Base-by-base conservation (phyloP, 2,113 vertebrate genomes). In the human region DNA sequence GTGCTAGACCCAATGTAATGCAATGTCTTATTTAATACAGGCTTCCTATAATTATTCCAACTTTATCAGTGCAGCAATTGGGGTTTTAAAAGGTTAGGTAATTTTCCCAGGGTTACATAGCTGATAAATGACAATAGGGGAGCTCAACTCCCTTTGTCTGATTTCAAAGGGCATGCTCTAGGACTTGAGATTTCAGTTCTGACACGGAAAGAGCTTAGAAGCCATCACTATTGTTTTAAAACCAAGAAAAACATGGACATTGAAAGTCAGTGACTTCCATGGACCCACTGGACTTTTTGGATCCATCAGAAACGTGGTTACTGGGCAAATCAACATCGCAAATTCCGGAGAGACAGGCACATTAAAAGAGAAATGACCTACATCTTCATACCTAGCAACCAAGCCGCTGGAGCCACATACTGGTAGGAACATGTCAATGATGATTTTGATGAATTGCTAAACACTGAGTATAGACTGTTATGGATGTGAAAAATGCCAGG, bases 31-130 rank as follows among this genome's bases (percentile, higher is more conserved):
- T 93, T 94, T 96, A 95, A 97, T 93, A 88, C 95, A 93, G 94
- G 48, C 68, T 76, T 82, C 93, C 86, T 95, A 45, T 91, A 95
- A 94, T 97, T 94, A 96, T 97, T 95, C 72, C 40, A 88, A 9
- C 76, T 86, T 90, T 89, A 95, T 82, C 95, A 89, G 0, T 85
- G 81, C n/a, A 76, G 59, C 91, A 89, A 59, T 38, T 64, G 61
- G 48, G n/a, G 72, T 89, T 75, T 91, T 48, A 48, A 94, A 94
- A 64, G 52, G 30, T 76, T 89, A 93, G 57, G 11, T 73, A 79
- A n/a, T 93, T 94, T 96, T 91, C 85, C 89, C 76, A 91, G 50
- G n/a, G 27, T 81, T 68, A 2, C 61, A 57, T 40, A 83, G 61
- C 81, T 92, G 10, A 52, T 40, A 83, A 76, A 83, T 52, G 59